Conservation (phyloP, 2,888 invertebrate species). For the Nomada hirtipes region DNA sequence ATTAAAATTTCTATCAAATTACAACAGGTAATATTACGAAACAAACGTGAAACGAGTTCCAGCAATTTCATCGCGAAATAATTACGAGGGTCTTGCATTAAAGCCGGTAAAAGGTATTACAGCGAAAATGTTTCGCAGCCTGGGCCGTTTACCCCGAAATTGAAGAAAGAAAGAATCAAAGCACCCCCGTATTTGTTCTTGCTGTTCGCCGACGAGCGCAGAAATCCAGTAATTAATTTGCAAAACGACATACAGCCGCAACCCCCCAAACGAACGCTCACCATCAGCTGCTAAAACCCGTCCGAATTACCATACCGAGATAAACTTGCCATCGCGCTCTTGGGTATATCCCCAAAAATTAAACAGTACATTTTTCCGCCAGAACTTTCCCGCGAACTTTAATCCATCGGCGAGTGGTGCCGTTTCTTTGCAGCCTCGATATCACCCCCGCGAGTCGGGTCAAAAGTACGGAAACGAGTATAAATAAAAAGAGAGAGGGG, state of each 20-base stretch:
- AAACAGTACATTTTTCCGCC: too few species aligned
- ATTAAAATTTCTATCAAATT: not conserved
- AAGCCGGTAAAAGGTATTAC: not conserved
- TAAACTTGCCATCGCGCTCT: slow-evolving; percentile 25
- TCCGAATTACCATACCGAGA: slow-evolving; percentile 31
- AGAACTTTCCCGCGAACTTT: slow-evolving; percentile 28
- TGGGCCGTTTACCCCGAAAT: not conserved
- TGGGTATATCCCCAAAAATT: not conserved
- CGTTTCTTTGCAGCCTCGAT: slow-evolving; percentile 25
- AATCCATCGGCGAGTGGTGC: not conserved
- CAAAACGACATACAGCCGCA: not conserved
- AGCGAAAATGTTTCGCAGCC: not conserved
- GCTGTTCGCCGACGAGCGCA: not conserved
- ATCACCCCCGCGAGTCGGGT: slow-evolving; percentile 30
- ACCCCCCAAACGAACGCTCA: not conserved
- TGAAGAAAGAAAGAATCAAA: not conserved
- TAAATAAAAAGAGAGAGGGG: not conserved
- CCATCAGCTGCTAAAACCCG: slow-evolving; percentile 20
- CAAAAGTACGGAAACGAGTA: slow-evolving; percentile 21
- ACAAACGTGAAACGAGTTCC: not conserved
- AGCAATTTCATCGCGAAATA: not conserved
- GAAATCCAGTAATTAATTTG: slow-evolving; percentile 15
- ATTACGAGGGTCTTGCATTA: not conserved
- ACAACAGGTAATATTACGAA: too few species aligned
- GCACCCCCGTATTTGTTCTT: not conserved